phyloP scores from a whole-genome alignment of 2,888 invertebrate species.

The Agrochola litura region DNA sequence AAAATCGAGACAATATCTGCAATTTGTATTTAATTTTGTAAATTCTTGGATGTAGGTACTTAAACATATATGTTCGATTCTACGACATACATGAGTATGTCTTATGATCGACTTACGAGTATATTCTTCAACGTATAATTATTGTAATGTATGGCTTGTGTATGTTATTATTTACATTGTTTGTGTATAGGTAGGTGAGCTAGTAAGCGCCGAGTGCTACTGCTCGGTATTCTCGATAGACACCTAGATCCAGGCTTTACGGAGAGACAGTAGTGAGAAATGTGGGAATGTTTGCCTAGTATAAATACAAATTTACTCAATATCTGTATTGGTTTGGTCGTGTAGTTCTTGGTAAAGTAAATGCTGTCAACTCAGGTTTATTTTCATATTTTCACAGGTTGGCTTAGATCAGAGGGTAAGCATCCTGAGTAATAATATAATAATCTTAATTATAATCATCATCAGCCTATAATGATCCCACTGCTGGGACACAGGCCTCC shows the following conservation, averaged over 20 bases:
- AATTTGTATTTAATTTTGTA: background rate
- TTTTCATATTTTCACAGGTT: background rate
- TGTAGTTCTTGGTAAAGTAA: background rate
- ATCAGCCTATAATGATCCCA: too few species aligned
- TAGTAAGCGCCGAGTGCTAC: background rate
- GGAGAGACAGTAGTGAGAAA: background rate
- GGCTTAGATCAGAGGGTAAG: background rate
- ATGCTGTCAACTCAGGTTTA: background rate
- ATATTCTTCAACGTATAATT: background rate
- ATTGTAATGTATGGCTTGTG: background rate
- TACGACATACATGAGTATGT: background rate
- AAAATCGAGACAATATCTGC: background rate
- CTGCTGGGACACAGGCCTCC: too few species aligned
- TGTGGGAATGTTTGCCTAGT: conserved; percentile 12
- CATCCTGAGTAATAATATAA: background rate
- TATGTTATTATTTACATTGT: background rate
- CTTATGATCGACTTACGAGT: too few species aligned
- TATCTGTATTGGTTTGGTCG: background rate
- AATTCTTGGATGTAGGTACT: background rate
- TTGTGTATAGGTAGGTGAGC: background rate
- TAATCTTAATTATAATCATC: too few species aligned
- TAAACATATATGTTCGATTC: background rate
- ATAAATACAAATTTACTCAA: background rate
- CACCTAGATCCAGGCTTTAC: conserved; percentile 20
- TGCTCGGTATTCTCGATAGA: background rate